These are phyloP conservation scores for Amblyteles armatorius DNA, from an alignment of 2,888 invertebrate genomes.

Conservation along the genomic window DNA sequence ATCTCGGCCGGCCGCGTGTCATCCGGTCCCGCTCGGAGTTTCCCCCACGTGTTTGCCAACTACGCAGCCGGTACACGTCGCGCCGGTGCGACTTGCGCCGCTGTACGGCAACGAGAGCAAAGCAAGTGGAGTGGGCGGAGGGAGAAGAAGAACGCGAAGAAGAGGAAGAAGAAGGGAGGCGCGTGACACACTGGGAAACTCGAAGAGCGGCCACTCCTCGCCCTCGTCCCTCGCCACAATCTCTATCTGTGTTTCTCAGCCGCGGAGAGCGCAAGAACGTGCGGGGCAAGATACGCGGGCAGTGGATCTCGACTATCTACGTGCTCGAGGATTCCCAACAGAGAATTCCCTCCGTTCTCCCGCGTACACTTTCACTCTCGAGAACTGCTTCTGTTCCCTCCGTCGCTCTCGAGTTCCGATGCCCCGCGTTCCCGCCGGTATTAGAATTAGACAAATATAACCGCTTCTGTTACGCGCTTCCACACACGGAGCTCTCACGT, in stretches of 20 bases:
- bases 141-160: constrained; percentile 27
- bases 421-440: constrained; percentile 60
- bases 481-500: constrained; percentile 25
- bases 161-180: constrained; percentile 61
- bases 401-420: constrained; percentile 25
- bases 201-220: constrained; percentile 59
- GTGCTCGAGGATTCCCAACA: constrained; percentile 58
- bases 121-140: constrained; percentile 17
- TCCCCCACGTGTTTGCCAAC: constrained; percentile 37
- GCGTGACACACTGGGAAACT: constrained; percentile 80
- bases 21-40: constrained; percentile 3
- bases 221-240: constrained; percentile 52
- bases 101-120: constrained; percentile 28
- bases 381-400: neutral
- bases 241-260: neutral
- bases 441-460: constrained; percentile 79
- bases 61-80: constrained; percentile 42
- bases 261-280: constrained; percentile 28
- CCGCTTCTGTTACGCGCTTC: constrained; percentile 41
- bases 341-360: constrained; percentile 61
- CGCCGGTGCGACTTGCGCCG: constrained; percentile 12
- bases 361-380: constrained; percentile 40
- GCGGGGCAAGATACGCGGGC: constrained; percentile 44
- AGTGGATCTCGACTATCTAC: constrained; percentile 56
- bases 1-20: neutral